Base-by-base conservation (phyloP, 2,888 invertebrate genomes). In the Hecatera dysodea region DNA sequence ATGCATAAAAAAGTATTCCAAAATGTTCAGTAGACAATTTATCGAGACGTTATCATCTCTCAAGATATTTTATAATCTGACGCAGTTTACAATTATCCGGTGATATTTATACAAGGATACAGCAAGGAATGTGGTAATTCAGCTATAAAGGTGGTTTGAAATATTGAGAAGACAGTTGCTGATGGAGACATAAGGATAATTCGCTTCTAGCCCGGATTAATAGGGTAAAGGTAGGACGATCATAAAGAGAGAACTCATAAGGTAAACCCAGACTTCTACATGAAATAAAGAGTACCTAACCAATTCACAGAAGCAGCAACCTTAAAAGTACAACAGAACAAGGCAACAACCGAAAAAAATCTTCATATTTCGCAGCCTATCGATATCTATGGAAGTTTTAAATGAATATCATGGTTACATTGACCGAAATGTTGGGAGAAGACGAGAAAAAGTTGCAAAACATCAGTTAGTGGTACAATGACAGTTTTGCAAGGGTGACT, bases 401-500 rank as follows among this genome's bases (percentile, higher is more conserved):
- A 66, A 46, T 70, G 57, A 59, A 50, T 53, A 64, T 67, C 53
- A 69, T 68, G 55, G 67, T 79, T 29, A 78, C 67, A 67, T 70
- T 68, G 64, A 76, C 81, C 75, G 56, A 62, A 68, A 61, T 82
- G 36, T 42, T 53, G 7, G 57, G 56, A 63, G 36, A 24, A 65
- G 42, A 67, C 55, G 61, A 68, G 62, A 83, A 71, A 72, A 71
- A 50, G 79, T 90, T 88, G 83, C 87, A 83, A 87, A 86, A 89
- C 75, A 67, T 75, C 71, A 72, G 66, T 80, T 80, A 56, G 77
- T 62, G 63, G 73, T 83, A 82, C 85, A 87, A 81, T 80, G 85
- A 76, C 75, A 81, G 83, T 89, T 89, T 89, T 88, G 89, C 87
- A 88, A 89, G 86, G 87, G 82, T 81, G 74, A 48, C 72, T 65